Evolutionary conservation across 2,888 invertebrate genomes (phyloP), one percentile per base, ranked within the genome.

Genomic region (Ametastegia equiseti): DNA sequence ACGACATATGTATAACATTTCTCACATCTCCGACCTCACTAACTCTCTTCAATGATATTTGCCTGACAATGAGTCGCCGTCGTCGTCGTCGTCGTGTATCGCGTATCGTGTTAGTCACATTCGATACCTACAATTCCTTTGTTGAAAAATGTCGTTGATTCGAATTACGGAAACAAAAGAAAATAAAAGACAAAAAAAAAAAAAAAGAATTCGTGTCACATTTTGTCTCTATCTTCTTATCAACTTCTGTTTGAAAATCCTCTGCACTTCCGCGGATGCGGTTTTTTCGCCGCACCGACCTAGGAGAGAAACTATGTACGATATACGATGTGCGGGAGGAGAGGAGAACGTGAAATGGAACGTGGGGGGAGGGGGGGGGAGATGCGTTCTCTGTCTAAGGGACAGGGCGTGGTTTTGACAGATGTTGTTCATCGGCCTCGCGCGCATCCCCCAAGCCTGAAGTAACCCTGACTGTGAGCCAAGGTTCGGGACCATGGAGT

Each of bases 391-490:
- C 30, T 63, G 30, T 69, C 19, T 42, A 42, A 60, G 65, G 65
- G 42, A 75, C 81, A 87, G 87, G 87, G 87, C 87, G 87, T 87
- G 87, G 87, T 87, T 87, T 87, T 87, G 87, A 87, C 87, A 87
- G 86, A 87, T 87, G 85, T 83, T 83, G 80, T 80, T 82, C 63
- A 79, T 30, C 81, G 83, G 80, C 82, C n/a, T 80, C 82, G 80
- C 84, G 81, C 84, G 78, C 80, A 83, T 81, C 73, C 63, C 69
- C n/a, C 23, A 81, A 63, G 60, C 63, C 75, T 9, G 30, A 75
- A 75, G 63, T 75, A 75, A 33, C 45, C 47, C 42, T 23, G n/a
- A n/a, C n/a, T n/a, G n/a, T n/a, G 57, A 45, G 36, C 33, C 54
- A 42, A 36, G 33, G 65, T 69, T 73, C 73, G 42, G 13, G 15